Evolutionary conservation across 1,140 invertebrate species (phyloP).

Genomic region (Diploscapter pachys): DNA sequence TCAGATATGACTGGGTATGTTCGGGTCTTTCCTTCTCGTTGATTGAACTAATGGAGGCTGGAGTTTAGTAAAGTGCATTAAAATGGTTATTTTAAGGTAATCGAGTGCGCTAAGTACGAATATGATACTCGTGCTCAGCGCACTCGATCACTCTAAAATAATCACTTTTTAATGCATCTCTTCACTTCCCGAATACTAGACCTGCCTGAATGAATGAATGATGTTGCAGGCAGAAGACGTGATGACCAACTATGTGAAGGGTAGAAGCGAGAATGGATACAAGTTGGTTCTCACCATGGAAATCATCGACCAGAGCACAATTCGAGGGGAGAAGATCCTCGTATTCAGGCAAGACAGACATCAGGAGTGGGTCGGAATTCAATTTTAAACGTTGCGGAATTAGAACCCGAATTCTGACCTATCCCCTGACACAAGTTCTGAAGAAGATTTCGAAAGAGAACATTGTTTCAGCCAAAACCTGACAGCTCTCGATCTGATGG

Average conservation of each 20-base stretch:
- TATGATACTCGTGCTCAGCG: too few relatives aligned
- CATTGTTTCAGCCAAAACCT: conserved; percentile 76
- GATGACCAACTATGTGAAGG: conserved; percentile 67
- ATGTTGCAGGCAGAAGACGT: conserved; percentile 72
- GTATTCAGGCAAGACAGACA: conserved; percentile 69
- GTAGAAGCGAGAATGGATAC: conserved; percentile 83
- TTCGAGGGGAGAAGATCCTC: conserved; percentile 82
- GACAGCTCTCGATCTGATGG: conserved; percentile 91
- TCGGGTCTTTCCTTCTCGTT: neutral
- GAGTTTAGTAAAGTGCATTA: neutral
- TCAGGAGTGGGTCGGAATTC: neutral
- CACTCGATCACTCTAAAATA: too few relatives aligned
- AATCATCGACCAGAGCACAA: conserved; percentile 82
- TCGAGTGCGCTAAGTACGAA: too few relatives aligned
- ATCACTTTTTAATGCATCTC: too few relatives aligned
- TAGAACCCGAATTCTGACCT: too few relatives aligned
- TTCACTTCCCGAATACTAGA: neutral
- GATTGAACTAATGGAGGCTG: neutral
- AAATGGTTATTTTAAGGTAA: too few relatives aligned
- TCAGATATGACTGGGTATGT: conserved; percentile 26
- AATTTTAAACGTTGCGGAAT: too few relatives aligned
- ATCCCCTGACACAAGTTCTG: too few relatives aligned
- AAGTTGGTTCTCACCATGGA: conserved; percentile 93
- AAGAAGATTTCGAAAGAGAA: too few relatives aligned
- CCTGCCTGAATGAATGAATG: neutral